Evolutionary conservation across 2,797 vertebrate species (phyloP).

Genomic region (Erethizon dorsatum): DNA sequence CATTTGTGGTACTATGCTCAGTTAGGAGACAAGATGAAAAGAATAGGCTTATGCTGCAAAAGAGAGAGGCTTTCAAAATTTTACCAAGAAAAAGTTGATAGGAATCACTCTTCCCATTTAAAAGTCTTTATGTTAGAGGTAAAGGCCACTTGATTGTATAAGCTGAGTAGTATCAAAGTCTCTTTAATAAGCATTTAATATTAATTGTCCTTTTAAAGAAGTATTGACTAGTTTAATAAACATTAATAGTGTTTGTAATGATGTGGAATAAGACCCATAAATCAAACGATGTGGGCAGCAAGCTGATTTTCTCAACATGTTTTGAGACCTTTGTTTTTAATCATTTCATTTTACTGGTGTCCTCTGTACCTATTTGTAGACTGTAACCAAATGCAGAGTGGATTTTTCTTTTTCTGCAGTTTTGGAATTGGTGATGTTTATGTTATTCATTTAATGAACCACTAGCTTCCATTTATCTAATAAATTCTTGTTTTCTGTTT

Average conservation of each 20-base stretch:
- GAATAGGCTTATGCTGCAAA: neutral
- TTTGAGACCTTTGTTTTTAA: neutral
- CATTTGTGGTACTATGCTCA: neutral
- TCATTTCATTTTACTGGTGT: rapidly evolving
- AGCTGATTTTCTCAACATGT: neutral
- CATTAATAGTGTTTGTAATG: neutral
- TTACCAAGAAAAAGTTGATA: neutral
- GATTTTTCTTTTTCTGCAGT: neutral
- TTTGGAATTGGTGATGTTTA: neutral
- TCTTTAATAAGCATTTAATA: neutral
- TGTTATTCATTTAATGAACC: neutral
- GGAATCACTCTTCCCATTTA: neutral
- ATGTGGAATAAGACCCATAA: neutral
- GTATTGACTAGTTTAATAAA: neutral
- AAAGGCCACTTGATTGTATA: neutral
- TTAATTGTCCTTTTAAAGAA: constrained; percentile 47
- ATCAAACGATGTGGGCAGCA: neutral
- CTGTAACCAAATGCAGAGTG: neutral
- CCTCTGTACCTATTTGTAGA: neutral
- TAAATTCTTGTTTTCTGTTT: neutral
- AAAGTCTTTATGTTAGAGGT: neutral
- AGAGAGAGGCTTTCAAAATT: neutral
- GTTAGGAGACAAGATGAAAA: neutral
- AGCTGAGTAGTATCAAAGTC: neutral
- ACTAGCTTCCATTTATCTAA: neutral